These are phyloP conservation scores for Ips nitidus DNA, from an alignment of 1,140 invertebrate genomes.

Conservation along the genomic window DNA sequence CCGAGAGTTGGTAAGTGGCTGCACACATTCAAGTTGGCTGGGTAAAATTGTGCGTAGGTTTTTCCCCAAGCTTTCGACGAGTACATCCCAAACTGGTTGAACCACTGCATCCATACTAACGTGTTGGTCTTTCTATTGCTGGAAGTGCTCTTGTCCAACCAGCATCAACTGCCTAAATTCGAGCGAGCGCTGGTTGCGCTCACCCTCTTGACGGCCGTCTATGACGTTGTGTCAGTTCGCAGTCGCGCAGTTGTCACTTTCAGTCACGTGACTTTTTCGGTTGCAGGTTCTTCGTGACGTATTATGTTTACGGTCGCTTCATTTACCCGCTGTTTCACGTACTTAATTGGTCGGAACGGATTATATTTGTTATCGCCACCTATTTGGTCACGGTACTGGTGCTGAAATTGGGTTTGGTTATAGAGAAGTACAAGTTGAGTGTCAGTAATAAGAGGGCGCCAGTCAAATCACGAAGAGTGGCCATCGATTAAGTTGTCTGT, in stretches of 20 bases:
- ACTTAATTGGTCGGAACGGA: slow-evolving; percentile 30
- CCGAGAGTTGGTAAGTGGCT: slow-evolving; percentile 60
- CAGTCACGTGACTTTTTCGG: neutral
- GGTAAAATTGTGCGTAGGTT: slow-evolving; percentile 10
- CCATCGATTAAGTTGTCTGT: neutral
- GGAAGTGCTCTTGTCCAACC: slow-evolving; percentile 52
- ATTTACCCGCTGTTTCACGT: slow-evolving; percentile 27
- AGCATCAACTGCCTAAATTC: slow-evolving; percentile 23
- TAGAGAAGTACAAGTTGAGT: slow-evolving; percentile 26
- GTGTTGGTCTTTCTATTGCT: slow-evolving; percentile 53
- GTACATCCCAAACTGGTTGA: slow-evolving; percentile 67
- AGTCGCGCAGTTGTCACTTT: no score
- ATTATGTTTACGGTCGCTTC: slow-evolving; percentile 23
- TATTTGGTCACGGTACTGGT: slow-evolving; percentile 20
- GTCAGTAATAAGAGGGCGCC: no score
- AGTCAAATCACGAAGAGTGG: no score
- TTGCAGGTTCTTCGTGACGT: slow-evolving; percentile 25
- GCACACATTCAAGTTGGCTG: neutral
- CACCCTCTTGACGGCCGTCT: slow-evolving; percentile 19
- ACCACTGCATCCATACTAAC: slow-evolving; percentile 67
- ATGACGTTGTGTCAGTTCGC: slow-evolving; percentile 31
- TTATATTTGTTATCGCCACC: slow-evolving; percentile 15
- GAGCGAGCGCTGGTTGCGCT: slow-evolving; percentile 29
- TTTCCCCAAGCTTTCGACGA: slow-evolving; percentile 63
- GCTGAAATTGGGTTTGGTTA: slow-evolving; percentile 22